Percentiles rank a stretch among this genome's conserved stretches.
These are phyloP conservation scores for Epizoanthus scotinus DNA, from an alignment of 92 coral and sea anemone genomes.

Conservation along the genomic window DNA sequence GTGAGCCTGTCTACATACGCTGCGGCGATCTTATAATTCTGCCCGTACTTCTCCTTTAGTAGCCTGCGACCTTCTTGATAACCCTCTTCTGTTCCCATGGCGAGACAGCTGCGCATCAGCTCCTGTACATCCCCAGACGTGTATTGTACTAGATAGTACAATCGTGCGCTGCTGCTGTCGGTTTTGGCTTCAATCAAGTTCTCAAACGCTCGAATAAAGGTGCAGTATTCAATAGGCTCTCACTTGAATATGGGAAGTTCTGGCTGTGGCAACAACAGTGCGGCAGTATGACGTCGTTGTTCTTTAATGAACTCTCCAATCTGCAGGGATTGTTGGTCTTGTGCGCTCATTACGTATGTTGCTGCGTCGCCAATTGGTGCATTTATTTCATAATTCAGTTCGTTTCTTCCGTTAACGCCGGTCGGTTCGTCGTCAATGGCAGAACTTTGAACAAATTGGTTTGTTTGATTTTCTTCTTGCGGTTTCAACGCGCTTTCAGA, in stretches of 20 bases:
- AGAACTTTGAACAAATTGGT: no score
- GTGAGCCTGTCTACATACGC: conserved; percentile 55
- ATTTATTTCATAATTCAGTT: neutral
- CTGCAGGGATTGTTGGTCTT: conserved; percentile 18
- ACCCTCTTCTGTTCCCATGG: conserved; percentile 40
- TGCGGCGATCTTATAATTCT: conserved; percentile 50
- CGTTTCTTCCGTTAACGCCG: no score
- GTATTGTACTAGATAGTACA: conserved; percentile 54
- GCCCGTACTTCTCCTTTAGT: conserved; percentile 44
- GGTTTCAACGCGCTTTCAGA: neutral
- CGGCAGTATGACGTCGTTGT: conserved; percentile 44
- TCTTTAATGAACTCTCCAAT: conserved; percentile 34
- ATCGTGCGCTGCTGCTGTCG: conserved; percentile 21
- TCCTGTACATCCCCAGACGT: conserved; percentile 48
- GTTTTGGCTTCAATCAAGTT: conserved; percentile 48
- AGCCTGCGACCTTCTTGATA: conserved; percentile 38
- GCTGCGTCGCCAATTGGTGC: neutral
- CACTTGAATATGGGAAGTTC: conserved; percentile 45
- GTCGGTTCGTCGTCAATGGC: no score
- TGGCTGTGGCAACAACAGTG: conserved; percentile 43
- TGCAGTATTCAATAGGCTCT: conserved; percentile 46
- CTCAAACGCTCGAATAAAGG: conserved; percentile 48
- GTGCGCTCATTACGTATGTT: conserved; percentile 7
- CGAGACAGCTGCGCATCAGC: conserved; percentile 48
- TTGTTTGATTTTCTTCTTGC: no score